Evolutionary conservation across 1,140 invertebrate species (phyloP).

Genomic region (Caenorhabditis tropicalis): DNA sequence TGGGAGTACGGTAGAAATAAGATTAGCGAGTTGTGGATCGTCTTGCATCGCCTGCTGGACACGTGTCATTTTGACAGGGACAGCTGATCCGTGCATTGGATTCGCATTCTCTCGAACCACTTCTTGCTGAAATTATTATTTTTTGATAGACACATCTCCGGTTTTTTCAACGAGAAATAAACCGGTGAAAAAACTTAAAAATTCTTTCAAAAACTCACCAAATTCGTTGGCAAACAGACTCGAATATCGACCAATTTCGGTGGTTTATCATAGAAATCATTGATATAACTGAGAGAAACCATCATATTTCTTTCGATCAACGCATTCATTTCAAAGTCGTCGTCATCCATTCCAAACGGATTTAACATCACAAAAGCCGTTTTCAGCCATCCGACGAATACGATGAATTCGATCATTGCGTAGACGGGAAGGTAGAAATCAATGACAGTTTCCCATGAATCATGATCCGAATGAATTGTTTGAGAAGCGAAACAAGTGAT

Average conservation of each 20-base stretch:
- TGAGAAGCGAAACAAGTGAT: slow-evolving; percentile 38
- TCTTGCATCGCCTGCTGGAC: not conserved
- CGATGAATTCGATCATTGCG: slow-evolving; percentile 58
- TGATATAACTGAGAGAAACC: not conserved
- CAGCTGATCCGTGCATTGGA: slow-evolving; percentile 1
- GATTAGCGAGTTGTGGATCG: not conserved
- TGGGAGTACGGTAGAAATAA: not conserved
- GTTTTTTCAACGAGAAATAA: too few relatives aligned
- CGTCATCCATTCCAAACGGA: slow-evolving; percentile 61
- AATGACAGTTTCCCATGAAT: not conserved
- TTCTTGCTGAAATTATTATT: not conserved
- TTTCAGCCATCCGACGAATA: slow-evolving; percentile 62
- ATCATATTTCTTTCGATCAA: slow-evolving; percentile 51
- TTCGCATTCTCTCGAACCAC: not conserved
- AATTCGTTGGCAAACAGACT: not conserved
- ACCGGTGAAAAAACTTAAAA: too few relatives aligned
- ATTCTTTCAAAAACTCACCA: not conserved
- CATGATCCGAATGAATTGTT: not conserved
- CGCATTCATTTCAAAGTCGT: slow-evolving; percentile 60
- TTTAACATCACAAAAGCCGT: slow-evolving; percentile 59
- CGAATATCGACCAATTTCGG: slow-evolving; percentile 16
- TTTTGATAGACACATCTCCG: too few relatives aligned
- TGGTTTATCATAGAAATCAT: slow-evolving; percentile 37
- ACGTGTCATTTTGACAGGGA: slow-evolving; percentile 8
- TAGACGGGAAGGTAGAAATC: slow-evolving; percentile 55